Evolutionary conservation across 2,888 invertebrate species (phyloP).

Genomic region (Bugulina stolonifera): DNA sequence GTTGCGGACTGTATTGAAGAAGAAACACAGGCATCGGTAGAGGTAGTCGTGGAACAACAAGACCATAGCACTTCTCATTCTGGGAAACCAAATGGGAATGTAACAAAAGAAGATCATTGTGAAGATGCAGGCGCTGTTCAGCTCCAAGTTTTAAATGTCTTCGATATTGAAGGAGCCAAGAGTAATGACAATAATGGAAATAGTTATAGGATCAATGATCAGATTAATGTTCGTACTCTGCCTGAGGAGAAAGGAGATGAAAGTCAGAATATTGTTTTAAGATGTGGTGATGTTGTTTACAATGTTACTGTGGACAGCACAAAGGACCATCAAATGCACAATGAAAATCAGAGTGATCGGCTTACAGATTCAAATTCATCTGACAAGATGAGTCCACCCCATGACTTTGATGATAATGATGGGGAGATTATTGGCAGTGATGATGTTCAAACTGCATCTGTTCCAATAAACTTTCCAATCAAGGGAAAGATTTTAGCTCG

Average conservation of each 20-base stretch:
- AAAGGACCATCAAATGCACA: not conserved
- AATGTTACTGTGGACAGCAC: not conserved
- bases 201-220: not conserved
- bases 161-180: too few species aligned
- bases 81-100: too few species aligned
- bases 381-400: not conserved
- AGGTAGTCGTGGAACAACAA: too few species aligned
- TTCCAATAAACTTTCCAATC: slow-evolving; percentile 19
- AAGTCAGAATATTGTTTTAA: not conserved
- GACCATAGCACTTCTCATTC: too few species aligned
- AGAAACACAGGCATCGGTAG: too few species aligned
- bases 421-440: not conserved
- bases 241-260: not conserved
- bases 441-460: not conserved
- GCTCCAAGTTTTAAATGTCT: too few species aligned
- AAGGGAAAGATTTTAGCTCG: slow-evolving; percentile 1
- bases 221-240: not conserved
- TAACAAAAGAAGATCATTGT: too few species aligned
- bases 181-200: not conserved
- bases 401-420: not conserved
- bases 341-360: not conserved
- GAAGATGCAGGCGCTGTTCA: too few species aligned
- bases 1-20: too few species aligned
- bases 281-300: not conserved
- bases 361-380: slow-evolving; percentile 20